Evolutionary conservation across 2,113 vertebrate genomes (phyloP).

Genomic region (Gracilinanus agilis): DNA sequence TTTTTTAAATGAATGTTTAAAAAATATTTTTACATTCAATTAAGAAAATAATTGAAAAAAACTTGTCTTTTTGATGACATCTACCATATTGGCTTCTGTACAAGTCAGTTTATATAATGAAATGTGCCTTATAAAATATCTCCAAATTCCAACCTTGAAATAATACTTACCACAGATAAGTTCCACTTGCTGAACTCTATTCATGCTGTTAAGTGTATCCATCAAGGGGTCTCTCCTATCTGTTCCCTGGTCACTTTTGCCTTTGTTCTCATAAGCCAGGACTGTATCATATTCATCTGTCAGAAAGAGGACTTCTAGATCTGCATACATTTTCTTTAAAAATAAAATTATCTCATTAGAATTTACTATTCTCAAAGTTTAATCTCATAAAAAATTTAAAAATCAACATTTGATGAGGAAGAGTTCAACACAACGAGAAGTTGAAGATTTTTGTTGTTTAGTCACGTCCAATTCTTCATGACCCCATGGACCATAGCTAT

Average conservation of each 20-base stretch:
- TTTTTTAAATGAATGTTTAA: background rate
- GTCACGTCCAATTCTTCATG: conserved; percentile 24
- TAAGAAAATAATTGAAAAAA: background rate
- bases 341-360: conserved; percentile 62
- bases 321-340: conserved; percentile 91
- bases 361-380: conserved; percentile 35
- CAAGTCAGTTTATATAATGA: background rate
- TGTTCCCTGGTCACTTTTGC: conserved; percentile 88
- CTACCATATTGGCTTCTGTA: background rate
- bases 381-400: conserved; percentile 11
- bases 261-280: conserved; percentile 95
- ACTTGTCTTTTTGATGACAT: background rate
- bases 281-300: conserved; percentile 95
- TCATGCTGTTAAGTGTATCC: conserved; percentile 91
- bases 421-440: conserved; percentile 19
- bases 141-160: conserved; percentile 9
- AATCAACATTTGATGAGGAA: background rate
- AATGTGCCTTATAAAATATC: background rate
- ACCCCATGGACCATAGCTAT: no score
- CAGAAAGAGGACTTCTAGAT: conserved; percentile 92
- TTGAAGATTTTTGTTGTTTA: background rate
- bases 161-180: conserved; percentile 92
- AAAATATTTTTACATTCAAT: conserved; percentile 5
- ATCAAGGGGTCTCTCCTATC: conserved; percentile 91
- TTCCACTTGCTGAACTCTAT: conserved; percentile 95